Evolutionary conservation across 2,797 vertebrate genomes (phyloP), one percentile per base, ranked within the genome.

Genomic region (Euthynnus affinis): DNA sequence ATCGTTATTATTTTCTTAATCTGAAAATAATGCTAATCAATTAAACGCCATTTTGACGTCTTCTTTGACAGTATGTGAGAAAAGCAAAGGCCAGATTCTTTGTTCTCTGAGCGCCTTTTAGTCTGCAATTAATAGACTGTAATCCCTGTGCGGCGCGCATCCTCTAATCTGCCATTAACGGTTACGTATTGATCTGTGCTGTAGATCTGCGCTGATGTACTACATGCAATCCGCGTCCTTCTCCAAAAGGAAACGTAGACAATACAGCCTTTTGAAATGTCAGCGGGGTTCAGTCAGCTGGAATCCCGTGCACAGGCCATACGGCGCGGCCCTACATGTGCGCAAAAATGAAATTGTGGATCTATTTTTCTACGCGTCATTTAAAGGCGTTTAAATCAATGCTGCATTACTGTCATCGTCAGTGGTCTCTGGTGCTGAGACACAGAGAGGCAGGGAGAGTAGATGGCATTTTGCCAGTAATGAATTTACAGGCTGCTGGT

Each of bases 71-170:
- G 48, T 63, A 37, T 69, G 52, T 9, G 58, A 49, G 29, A 29
- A 74, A 80, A 71, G 13, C 53, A 53, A 48, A 84, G 85, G 78
- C 87, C 90, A 68, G 34, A 88, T 78, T 91, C 90, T 94, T 94
- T 93, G 93, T 94, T 94, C 91, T 90, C 82, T 27, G n/a, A 58
- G 71, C 78, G 83, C 81, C 71, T 89, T 82, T 76, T 78, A 74
- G 32, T 34, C 71, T 69, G 62, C 82, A 88, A 66, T 87, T 86
- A 83, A 85, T 32, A 62, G 59, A 32, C 63, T 48, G 49, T 85
- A 75, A 84, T 90, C 84, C 82, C 67, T 3, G 74, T 60, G 82
- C 86, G 60, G 57, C 76, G 60, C 55, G 29, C 76, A 25, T 83
- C 82, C 79, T 68, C 71, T 85, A 61, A 90, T 88, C 83, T 84